Conservation (phyloP, 2,113 vertebrate species). For the Paraplagusia blochii region DNA sequence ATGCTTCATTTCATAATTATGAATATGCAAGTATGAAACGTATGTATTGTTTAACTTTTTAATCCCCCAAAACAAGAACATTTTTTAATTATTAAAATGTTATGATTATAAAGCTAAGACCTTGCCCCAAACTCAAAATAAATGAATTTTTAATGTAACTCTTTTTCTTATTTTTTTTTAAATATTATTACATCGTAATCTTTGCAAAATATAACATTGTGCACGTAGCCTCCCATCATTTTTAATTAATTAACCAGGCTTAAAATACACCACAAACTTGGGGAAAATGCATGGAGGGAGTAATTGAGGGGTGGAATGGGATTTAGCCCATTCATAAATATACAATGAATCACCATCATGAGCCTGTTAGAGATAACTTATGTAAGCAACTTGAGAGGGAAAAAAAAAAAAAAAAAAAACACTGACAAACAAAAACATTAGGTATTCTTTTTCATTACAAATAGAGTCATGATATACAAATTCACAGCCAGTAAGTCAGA, state of each 20-base stretch:
- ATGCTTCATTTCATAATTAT: conserved; percentile 57
- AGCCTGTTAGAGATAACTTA: conserved; percentile 55
- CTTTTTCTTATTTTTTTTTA: too few relatives aligned
- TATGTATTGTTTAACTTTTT: background rate
- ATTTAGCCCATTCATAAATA: conserved; percentile 23
- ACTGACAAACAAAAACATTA: conserved; percentile 28
- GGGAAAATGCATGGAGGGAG: too few relatives aligned
- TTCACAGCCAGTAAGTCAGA: conserved; percentile 76
- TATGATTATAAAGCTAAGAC: background rate
- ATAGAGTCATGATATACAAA: conserved; percentile 70
- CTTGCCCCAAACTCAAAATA: conserved; percentile 29
- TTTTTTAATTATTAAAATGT: too few relatives aligned
- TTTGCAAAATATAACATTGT: too few relatives aligned
- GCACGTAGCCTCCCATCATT: too few relatives aligned
- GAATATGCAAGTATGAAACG: conserved; percentile 37
- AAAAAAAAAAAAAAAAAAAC: conserved; percentile 5
- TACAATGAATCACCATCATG: conserved; percentile 47
- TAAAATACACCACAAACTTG: too few relatives aligned
- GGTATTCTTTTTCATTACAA: conserved; percentile 55
- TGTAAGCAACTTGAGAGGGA: conserved; percentile 51
- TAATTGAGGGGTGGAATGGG: too few relatives aligned
- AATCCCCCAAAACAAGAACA: too few relatives aligned
- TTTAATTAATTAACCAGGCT: too few relatives aligned
- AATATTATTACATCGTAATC: too few relatives aligned
- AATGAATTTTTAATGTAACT: background rate